phyloP scores from a whole-genome alignment of 2,797 vertebrate species.

The Babyrousa celebensis region DNA sequence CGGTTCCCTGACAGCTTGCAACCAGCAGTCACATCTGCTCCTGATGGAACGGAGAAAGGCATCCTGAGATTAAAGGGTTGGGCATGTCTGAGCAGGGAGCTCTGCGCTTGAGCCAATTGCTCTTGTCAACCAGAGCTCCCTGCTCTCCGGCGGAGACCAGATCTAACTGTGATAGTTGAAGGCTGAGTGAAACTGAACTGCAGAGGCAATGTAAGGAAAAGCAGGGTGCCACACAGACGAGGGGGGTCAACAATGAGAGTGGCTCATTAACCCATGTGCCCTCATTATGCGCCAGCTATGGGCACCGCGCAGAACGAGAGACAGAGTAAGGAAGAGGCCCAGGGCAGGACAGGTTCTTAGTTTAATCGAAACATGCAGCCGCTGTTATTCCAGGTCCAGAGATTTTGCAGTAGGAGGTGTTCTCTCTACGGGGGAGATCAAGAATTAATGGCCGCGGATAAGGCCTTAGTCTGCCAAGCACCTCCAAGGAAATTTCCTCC shows the following conservation, averaged over 20 bases:
- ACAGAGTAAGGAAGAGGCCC: neutral
- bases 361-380: neutral
- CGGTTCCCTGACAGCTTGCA: neutral
- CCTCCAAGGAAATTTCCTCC: conserved; percentile 3
- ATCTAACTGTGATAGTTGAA: neutral
- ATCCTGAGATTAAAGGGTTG: conserved; percentile 69
- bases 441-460: neutral
- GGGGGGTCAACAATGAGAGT: neutral
- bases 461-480: neutral
- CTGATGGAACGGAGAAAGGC: conserved; percentile 70
- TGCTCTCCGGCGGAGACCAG: neutral
- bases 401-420: rapidly evolving
- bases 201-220: neutral
- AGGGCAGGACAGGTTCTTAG: neutral
- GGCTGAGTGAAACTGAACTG: neutral
- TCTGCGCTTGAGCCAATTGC: conserved; percentile 60
- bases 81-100: conserved; percentile 68
- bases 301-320: neutral
- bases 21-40: conserved; percentile 61
- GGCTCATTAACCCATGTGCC: neutral
- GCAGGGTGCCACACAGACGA: neutral
- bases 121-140: conserved; percentile 83
- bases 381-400: neutral
- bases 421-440: neutral
- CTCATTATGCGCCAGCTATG: neutral